Evolutionary conservation across 2,797 vertebrate species (phyloP).

Genomic region (Setipinna tenuifilis): DNA sequence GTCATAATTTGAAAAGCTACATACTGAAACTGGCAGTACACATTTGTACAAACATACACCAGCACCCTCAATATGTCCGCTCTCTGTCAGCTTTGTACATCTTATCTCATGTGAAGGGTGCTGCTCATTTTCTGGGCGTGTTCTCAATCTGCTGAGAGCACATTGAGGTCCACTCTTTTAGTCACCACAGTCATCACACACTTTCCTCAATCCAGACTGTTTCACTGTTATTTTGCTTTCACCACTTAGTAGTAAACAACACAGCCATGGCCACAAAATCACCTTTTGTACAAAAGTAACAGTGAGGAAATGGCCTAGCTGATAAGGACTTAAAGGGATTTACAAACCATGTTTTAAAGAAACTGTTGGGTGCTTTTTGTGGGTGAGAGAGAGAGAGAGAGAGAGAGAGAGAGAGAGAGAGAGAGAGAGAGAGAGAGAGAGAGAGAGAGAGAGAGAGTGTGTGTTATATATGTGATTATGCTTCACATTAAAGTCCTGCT

Average conservation of each 20-base stretch:
- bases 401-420: too few relatives aligned
- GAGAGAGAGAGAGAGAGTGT: too few relatives aligned
- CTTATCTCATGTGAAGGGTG: conserved; percentile 70
- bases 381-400: too few relatives aligned
- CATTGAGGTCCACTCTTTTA: conserved; percentile 64
- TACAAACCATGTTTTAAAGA: background rate
- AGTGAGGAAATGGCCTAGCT: background rate
- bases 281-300: conserved; percentile 21
- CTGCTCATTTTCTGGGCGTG: conserved; percentile 70
- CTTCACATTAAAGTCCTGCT: background rate
- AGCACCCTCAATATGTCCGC: background rate
- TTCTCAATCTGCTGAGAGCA: conserved; percentile 77
- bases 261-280: conserved; percentile 31
- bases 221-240: background rate
- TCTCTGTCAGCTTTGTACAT: conserved; percentile 49
- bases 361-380: background rate
- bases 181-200: background rate
- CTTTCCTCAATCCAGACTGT: background rate
- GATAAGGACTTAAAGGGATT: background rate
- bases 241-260: background rate
- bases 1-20: background rate
- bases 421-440: too few relatives aligned
- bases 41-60: background rate
- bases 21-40: background rate
- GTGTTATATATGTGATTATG: background rate